These are phyloP conservation scores for Drusus annulatus DNA, from an alignment of 1,140 invertebrate species.

Conservation along the genomic window DNA sequence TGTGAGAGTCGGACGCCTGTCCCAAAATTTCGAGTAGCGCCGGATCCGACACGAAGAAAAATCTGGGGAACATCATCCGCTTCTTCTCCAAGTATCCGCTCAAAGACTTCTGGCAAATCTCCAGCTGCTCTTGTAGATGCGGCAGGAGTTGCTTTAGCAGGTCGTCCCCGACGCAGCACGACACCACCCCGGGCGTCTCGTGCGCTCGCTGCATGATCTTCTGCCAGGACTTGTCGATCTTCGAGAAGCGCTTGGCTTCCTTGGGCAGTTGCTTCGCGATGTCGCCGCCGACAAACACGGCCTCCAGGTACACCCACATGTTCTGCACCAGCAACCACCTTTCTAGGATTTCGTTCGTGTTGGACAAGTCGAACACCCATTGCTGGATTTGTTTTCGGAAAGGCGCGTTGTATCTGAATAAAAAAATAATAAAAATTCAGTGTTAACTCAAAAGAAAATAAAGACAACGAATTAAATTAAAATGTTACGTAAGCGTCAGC, in stretches of 20 bases:
- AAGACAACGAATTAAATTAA: no score
- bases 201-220: slow-evolving; percentile 97
- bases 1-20: slow-evolving; percentile 97
- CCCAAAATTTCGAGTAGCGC: slow-evolving; percentile 95
- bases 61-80: slow-evolving; percentile 95
- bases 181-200: slow-evolving; percentile 94
- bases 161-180: slow-evolving; percentile 97
- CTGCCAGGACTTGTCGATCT: slow-evolving; percentile 98
- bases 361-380: slow-evolving; percentile 95
- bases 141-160: slow-evolving; percentile 92
- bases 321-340: slow-evolving; percentile 97
- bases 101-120: slow-evolving; percentile 96
- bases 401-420: slow-evolving; percentile 94
- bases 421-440: slow-evolving; percentile 40
- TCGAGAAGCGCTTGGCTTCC: slow-evolving; percentile 94
- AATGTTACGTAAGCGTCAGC: no score
- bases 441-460: background rate
- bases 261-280: slow-evolving; percentile 98
- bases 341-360: slow-evolving; percentile 97
- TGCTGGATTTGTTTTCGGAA: slow-evolving; percentile 97
- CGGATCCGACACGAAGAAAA: slow-evolving; percentile 98
- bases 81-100: slow-evolving; percentile 98
- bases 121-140: slow-evolving; percentile 96
- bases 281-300: slow-evolving; percentile 97
- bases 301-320: slow-evolving; percentile 98